phyloP scores from a whole-genome alignment of 2,797 vertebrate genomes.

The Sebastiscus tertius region DNA sequence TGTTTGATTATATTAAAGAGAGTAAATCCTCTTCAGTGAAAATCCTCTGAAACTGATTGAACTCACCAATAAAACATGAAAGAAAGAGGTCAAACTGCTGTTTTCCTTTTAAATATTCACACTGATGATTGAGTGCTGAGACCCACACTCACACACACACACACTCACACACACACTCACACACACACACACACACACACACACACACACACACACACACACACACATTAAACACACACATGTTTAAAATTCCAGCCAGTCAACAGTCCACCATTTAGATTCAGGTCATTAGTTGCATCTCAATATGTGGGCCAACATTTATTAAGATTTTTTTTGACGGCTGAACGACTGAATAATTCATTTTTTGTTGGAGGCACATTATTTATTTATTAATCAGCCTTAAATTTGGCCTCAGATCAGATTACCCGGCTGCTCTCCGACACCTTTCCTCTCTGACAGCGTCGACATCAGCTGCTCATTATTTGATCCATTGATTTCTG shows the following conservation, averaged over 20 bases:
- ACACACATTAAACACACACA: conserved; percentile 4
- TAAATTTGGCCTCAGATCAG: conserved; percentile 73
- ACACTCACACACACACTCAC: conserved; percentile 26
- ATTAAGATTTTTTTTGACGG: conserved; percentile 71
- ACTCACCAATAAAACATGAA: conserved; percentile 30
- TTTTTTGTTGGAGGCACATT: conserved; percentile 75
- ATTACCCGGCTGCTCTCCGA: conserved; percentile 49
- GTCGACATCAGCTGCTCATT: conserved; percentile 60
- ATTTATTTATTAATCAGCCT: conserved; percentile 79
- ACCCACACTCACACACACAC: conserved; percentile 17
- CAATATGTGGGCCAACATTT: conserved; percentile 74
- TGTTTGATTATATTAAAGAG: conserved; percentile 11
- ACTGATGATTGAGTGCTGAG: conserved; percentile 38
- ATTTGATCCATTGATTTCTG: conserved; percentile 72
- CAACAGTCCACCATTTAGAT: conserved; percentile 50
- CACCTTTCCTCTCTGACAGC: conserved; percentile 48
- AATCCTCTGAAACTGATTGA: conserved; percentile 5
- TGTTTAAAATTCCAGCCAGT: conserved; percentile 54
- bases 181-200: conserved; percentile 33
- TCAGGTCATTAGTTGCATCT: conserved; percentile 74
- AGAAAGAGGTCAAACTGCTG: conserved; percentile 51
- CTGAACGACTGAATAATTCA: conserved; percentile 74
- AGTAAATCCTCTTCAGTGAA: background rate
- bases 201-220: no score
- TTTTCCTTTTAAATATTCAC: conserved; percentile 49